Percentiles rank a stretch among this genome's conserved stretches.
Conservation (phyloP, 2,797 vertebrate genomes). For the Bradypodion ventrale region DNA sequence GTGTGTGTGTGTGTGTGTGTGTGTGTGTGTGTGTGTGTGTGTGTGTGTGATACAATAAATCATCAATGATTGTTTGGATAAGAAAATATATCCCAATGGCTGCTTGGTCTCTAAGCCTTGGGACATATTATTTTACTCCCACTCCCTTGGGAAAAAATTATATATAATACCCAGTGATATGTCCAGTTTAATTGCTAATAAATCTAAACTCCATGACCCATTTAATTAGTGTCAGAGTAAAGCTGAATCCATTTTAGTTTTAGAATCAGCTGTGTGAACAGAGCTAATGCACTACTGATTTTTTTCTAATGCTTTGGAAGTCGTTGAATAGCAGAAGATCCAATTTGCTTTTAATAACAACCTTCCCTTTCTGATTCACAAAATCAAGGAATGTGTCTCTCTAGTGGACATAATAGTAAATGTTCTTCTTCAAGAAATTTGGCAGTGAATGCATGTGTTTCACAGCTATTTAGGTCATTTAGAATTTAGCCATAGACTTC, state of each 20-base stretch:
- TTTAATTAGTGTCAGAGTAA: slow-evolving; percentile 44
- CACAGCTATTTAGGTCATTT: not conserved
- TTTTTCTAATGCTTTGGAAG: slow-evolving; percentile 12
- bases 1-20: too few species aligned
- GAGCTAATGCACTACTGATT: not conserved
- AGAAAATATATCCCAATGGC: too few species aligned
- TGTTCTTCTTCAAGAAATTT: not conserved
- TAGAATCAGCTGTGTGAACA: slow-evolving; percentile 31
- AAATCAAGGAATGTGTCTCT: slow-evolving; percentile 20
- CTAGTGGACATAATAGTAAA: not conserved
- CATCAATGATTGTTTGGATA: too few species aligned
- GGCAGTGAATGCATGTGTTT: not conserved
- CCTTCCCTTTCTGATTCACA: slow-evolving; percentile 1
- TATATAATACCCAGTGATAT: not conserved
- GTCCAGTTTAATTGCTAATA: slow-evolving; percentile 45
- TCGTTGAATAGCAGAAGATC: slow-evolving; percentile 27
- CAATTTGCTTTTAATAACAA: slow-evolving; percentile 31
- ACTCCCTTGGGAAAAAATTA: slow-evolving; percentile 22
- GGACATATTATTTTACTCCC: not conserved
- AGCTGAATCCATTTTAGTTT: not conserved
- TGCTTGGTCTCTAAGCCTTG: not conserved
- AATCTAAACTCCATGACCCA: slow-evolving; percentile 13
- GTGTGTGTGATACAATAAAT: too few species aligned
- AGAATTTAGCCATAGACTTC: not conserved
- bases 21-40: too few species aligned